Percentiles rank a stretch among this genome's conserved stretches.
phyloP scores from a whole-genome alignment of 2,113 vertebrate species.

The Solea solea region DNA sequence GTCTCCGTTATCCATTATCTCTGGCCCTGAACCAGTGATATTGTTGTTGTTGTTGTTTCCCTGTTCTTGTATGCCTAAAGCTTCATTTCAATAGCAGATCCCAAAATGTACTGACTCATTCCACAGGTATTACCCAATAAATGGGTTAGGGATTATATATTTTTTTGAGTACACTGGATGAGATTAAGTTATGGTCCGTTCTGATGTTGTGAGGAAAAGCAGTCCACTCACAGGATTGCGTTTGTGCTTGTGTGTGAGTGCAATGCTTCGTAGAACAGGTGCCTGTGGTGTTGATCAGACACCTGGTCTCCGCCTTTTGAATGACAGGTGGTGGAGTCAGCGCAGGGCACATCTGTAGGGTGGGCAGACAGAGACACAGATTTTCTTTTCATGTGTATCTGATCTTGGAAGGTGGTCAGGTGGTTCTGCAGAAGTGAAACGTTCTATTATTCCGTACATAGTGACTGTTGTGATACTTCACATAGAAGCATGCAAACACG shows the following conservation, averaged over 20 bases:
- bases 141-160: constrained; percentile 58
- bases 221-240: background rate
- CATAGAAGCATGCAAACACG: background rate
- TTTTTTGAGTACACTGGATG: constrained; percentile 23
- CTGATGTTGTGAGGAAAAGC: constrained; percentile 36
- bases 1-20: constrained; percentile 48
- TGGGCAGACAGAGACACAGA: constrained; percentile 19
- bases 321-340: constrained; percentile 76
- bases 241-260: constrained; percentile 25
- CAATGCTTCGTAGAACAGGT: constrained; percentile 65
- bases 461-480: background rate
- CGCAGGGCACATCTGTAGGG: constrained; percentile 66
- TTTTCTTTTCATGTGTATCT: constrained; percentile 19
- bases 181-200: constrained; percentile 36
- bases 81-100: constrained; percentile 57
- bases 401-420: background rate
- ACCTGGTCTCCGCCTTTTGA: constrained; percentile 72
- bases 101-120: constrained; percentile 60
- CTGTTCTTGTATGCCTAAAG: constrained; percentile 41
- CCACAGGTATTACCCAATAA: constrained; percentile 64
- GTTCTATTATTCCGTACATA: background rate
- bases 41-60: constrained; percentile 15
- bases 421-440: constrained; percentile 9
- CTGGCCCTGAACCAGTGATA: constrained; percentile 30
- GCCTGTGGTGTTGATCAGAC: constrained; percentile 59